These are phyloP conservation scores for Diorhabda sublineata DNA, from an alignment of 1,140 invertebrate genomes.

Conservation along the genomic window DNA sequence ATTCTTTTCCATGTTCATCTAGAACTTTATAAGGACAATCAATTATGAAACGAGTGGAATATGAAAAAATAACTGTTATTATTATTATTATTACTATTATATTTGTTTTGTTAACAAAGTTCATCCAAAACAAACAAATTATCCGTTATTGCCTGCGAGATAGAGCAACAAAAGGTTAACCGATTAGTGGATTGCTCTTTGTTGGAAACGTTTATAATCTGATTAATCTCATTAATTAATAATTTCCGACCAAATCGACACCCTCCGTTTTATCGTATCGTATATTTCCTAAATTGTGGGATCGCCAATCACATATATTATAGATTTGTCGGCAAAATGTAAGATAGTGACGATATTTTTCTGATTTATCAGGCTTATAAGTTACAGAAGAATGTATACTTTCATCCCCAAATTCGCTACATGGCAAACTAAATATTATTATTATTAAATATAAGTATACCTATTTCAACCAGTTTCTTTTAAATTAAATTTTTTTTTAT, in stretches of 20 bases:
- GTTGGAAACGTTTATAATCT: slow-evolving; percentile 31
- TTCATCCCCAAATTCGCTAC: too few relatives aligned
- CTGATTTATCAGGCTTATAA: slow-evolving; percentile 8
- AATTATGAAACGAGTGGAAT: too few relatives aligned
- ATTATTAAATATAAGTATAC: too few relatives aligned
- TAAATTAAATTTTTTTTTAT: too few relatives aligned
- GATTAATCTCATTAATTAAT: slow-evolving; percentile 34
- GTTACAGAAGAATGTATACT: too few relatives aligned
- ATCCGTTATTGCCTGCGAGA: not conserved
- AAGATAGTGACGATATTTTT: slow-evolving; percentile 13
- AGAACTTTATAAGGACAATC: too few relatives aligned
- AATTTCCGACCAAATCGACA: slow-evolving; percentile 32
- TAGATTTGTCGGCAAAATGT: slow-evolving; percentile 13
- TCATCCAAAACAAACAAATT: not conserved
- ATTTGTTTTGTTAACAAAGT: not conserved
- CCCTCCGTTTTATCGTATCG: slow-evolving; percentile 24
- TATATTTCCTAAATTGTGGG: slow-evolving; percentile 26
- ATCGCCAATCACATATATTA: slow-evolving; percentile 31
- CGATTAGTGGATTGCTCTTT: slow-evolving; percentile 13
- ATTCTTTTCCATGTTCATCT: too few relatives aligned
- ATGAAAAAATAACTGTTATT: too few relatives aligned
- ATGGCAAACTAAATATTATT: too few relatives aligned
- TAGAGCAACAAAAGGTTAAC: slow-evolving; percentile 1
- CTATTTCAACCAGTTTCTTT: too few relatives aligned
- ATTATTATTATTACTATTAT: not conserved